These are phyloP conservation scores for Eilema depressum DNA, from an alignment of 2,888 invertebrate genomes.

Conservation along the genomic window DNA sequence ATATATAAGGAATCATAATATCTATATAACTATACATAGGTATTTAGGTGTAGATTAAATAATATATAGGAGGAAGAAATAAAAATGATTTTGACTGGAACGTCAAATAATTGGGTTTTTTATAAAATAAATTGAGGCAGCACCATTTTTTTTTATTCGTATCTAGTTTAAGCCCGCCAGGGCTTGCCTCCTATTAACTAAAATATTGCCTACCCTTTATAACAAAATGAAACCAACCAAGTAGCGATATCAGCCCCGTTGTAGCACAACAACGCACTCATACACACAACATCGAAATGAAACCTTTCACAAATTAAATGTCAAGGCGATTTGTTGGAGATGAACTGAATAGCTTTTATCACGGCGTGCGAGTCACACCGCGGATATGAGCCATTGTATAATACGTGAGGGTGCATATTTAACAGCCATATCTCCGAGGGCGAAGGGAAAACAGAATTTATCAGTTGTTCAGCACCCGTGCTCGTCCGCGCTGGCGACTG, in stretches of 20 bases:
- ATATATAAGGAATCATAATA: too few relatives aligned
- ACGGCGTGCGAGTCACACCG: neutral
- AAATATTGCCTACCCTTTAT: neutral
- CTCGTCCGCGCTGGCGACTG: neutral
- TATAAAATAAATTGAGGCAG: too few relatives aligned
- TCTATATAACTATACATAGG: too few relatives aligned
- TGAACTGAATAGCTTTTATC: slow-evolving; percentile 4
- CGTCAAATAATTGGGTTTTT: too few relatives aligned
- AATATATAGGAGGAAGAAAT: too few relatives aligned
- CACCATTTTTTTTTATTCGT: too few relatives aligned
- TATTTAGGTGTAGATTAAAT: too few relatives aligned
- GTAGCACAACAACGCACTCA: neutral
- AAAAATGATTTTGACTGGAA: too few relatives aligned
- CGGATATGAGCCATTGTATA: neutral
- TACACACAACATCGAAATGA: neutral
- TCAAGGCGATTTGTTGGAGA: neutral
- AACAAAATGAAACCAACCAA: neutral
- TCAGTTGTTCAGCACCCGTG: neutral
- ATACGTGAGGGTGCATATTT: slow-evolving; percentile 7
- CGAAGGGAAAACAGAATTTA: neutral
- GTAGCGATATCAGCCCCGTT: neutral
- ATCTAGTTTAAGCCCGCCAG: too few relatives aligned
- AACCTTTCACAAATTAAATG: neutral
- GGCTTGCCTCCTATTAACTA: too few relatives aligned
- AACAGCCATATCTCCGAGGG: neutral